Evolutionary conservation across 2,888 invertebrate species (phyloP), one percentile per base, ranked within the genome.

Genomic region (Athalia rosae): DNA sequence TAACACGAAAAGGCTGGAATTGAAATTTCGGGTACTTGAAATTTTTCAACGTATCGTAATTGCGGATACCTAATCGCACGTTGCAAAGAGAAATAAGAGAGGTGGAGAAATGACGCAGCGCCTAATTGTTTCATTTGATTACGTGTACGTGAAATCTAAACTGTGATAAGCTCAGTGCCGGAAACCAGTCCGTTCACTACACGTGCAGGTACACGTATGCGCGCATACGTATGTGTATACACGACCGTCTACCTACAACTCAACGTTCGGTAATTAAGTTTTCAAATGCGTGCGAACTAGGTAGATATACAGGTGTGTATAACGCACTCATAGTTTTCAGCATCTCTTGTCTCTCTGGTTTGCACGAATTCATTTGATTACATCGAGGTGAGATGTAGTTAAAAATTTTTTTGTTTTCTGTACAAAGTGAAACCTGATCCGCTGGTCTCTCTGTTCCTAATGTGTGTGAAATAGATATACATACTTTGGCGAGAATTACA

Each of bases 311-410:
- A 6, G 11, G 15, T 28, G 28, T 28, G 2, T 2, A 28, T 28
- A 28, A 28, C 28, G 28, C 28, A 64, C 50, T 15, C 64, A 61
- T 41, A 11, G n/a, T 43, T 69, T 69, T 45, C 64, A 77, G 71
- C n/a, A 45, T 64, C 79, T 56, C 15, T 45, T 77, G 78, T 76
- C 53, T 28, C 13, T 48, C 15, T 9, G 13, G 48, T 41, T 48
- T 59, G 28, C 59, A 76, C 6, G 45, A 64, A 50, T 58, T 66
- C 58, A 5, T 56, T n/a, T 50, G 4, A 45, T 78, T 74, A 56
- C 43, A 58, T 78, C 76, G 79, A 80, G n/a, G 7, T 53, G 53
- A 53, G 9, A 11, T 53, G 3, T 3, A 11, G 2, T 50, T 50
- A 7, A 7, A 50, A 53, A 3, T 53, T 53, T 53, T 53, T 53